A percentile compares a stretch with the other conserved stretches of the same genome.
Conservation (phyloP, 1,140 invertebrate genomes). For the Cyrtorhinus lividipennis region DNA sequence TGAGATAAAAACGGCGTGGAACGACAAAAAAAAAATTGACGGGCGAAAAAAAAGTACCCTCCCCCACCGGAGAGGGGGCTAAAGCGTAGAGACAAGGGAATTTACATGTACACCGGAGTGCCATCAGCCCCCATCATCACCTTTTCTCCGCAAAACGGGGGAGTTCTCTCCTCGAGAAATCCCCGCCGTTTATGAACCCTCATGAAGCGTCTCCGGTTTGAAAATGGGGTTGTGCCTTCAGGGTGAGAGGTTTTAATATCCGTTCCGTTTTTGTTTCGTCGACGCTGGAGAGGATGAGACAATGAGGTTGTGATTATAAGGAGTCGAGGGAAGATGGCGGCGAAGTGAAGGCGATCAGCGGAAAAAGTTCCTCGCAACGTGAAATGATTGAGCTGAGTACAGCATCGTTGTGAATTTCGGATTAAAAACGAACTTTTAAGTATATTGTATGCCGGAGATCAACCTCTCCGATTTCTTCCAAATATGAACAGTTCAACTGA, state of each 20-base stretch:
- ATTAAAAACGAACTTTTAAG: too few species aligned
- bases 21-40: not conserved
- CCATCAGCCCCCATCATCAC: not conserved
- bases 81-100: not conserved
- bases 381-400: too few species aligned
- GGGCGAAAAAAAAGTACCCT: too few species aligned
- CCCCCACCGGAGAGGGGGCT: not conserved
- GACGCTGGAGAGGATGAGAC: not conserved
- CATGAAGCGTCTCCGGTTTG: not conserved
- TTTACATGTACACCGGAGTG: slow-evolving; percentile 1
- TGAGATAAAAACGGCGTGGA: not conserved
- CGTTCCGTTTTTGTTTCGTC: not conserved
- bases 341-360: too few species aligned
- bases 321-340: too few species aligned
- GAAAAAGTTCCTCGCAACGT: too few species aligned
- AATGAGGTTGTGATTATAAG: not conserved
- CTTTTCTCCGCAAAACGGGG: not conserved
- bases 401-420: too few species aligned
- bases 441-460: too few species aligned
- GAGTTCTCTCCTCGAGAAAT: not conserved
- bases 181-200: not conserved
- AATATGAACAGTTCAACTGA: too few species aligned
- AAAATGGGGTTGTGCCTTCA: not conserved
- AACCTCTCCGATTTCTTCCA: too few species aligned
- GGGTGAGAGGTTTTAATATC: slow-evolving; percentile 8